Evolutionary conservation across 2,797 vertebrate genomes (phyloP), one percentile per base, ranked within the genome.

Genomic region (Kryptolebias ocellatus): DNA sequence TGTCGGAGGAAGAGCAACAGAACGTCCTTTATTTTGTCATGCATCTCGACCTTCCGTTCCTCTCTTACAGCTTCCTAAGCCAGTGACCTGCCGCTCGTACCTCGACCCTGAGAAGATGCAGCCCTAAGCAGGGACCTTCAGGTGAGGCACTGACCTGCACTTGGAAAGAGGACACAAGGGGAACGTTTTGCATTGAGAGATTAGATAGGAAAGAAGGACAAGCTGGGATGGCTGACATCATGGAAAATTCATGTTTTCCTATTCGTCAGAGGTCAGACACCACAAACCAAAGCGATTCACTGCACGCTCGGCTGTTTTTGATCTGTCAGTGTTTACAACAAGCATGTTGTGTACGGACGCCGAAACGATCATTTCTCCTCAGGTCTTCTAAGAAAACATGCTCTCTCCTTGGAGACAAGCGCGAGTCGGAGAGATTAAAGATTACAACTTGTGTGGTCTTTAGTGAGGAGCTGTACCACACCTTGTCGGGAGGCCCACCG

Each of bases 161-260:
- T 20, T 46, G 11, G 11, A 60, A 49, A 70, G 54, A 68, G 81
- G 56, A 61, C 42, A 72, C 37, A 31, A 72, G 52, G 44, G 65
- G 57, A 64, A 49, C 39, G n/a, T 64, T 80, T 80, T 84, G 72
- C 66, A 70, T 60, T 17, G 34, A 67, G 44, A 59, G 59, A 74
- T 7, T 62, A 60, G 79, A 69, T 58, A 58, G 55, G 59, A 70
- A 64, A 64, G 56, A 51, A 67, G 73, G 66, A 69, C 52, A 51
- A 57, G 70, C 70, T 0, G 9, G 61, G 68, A 46, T 0, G 1
- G 54, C 68, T 85, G 86, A 92, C 83, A 72, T 92, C 87, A 91
- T 49, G 77, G 83, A 85, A 84, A 85, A 71, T 10, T 28, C 56
- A 51, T 79, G 64, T 77, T 70, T 71, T 81, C 80, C 80, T 74